Evolutionary conservation across 2,113 vertebrate genomes (phyloP).

Genomic region (Hyperoodon ampullatus): DNA sequence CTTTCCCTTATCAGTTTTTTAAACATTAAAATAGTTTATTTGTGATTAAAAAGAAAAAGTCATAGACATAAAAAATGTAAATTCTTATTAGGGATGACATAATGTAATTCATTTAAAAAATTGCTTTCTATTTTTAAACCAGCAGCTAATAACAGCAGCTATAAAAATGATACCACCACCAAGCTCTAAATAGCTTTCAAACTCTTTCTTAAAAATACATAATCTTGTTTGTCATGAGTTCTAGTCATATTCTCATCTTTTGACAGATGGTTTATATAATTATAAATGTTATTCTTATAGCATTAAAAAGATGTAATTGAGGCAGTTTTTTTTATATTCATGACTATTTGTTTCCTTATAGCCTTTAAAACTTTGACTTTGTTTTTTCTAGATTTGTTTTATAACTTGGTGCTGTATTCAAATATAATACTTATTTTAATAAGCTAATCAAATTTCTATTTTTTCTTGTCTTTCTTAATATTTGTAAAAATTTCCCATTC

Average conservation of each 20-base stretch:
- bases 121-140: conserved; percentile 24
- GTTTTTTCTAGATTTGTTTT: conserved; percentile 42
- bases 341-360: conserved; percentile 34
- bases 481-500: background rate
- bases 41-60: conserved; percentile 45
- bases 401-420: background rate
- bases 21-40: background rate
- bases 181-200: conserved; percentile 39
- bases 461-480: background rate
- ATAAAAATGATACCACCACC: background rate
- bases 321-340: conserved; percentile 31
- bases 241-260: conserved; percentile 5
- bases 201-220: conserved; percentile 27
- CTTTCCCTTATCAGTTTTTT: background rate
- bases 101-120: conserved; percentile 39
- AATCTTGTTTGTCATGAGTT: conserved; percentile 45
- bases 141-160: background rate
- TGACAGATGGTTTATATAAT: conserved; percentile 62
- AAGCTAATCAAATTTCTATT: conserved; percentile 5
- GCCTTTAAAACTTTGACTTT: conserved; percentile 22
- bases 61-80: background rate
- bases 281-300: conserved; percentile 60
- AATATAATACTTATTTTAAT: conserved; percentile 26
- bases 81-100: background rate
- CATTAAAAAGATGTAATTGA: conserved; percentile 51